phyloP scores from a whole-genome alignment of 2,797 vertebrate genomes.

The Pseudochirops cupreus region DNA sequence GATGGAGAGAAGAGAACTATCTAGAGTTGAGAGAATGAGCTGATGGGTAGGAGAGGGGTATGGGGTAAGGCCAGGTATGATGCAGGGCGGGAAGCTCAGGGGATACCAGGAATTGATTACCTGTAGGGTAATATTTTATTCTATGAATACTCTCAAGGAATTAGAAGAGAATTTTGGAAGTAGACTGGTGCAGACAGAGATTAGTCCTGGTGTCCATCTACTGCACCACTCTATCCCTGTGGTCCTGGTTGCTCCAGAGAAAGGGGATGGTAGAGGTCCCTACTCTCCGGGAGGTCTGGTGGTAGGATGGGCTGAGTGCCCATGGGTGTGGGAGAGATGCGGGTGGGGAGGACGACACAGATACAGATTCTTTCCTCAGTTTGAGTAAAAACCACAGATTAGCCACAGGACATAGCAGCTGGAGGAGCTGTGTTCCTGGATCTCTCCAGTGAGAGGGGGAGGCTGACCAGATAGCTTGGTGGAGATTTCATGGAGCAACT shows the following conservation, averaged over 20 bases:
- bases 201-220: conserved; percentile 1
- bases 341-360: conserved; percentile 70
- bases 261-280: conserved; percentile 59
- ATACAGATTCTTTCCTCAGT: conserved; percentile 70
- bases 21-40: conserved; percentile 7
- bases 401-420: conserved; percentile 64
- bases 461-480: conserved; percentile 43
- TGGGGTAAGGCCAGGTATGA: conserved; percentile 39
- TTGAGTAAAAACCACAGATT: conserved; percentile 72
- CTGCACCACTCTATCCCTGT: background rate
- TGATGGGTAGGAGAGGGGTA: conserved; percentile 26
- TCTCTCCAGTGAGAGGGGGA: conserved; percentile 30
- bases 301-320: conserved; percentile 50
- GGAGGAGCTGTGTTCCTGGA: conserved; percentile 53
- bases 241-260: conserved; percentile 24
- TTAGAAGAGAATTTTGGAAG: conserved; percentile 8
- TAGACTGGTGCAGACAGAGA: background rate
- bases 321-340: conserved; percentile 71
- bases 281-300: conserved; percentile 73
- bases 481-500: conserved; percentile 50
- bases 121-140: conserved; percentile 20
- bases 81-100: conserved; percentile 13
- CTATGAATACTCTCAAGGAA: background rate
- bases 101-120: conserved; percentile 24
- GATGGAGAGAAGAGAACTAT: conserved; percentile 21